These are phyloP conservation scores for Columba livia DNA, from an alignment of 2,113 vertebrate species.

Conservation along the genomic window DNA sequence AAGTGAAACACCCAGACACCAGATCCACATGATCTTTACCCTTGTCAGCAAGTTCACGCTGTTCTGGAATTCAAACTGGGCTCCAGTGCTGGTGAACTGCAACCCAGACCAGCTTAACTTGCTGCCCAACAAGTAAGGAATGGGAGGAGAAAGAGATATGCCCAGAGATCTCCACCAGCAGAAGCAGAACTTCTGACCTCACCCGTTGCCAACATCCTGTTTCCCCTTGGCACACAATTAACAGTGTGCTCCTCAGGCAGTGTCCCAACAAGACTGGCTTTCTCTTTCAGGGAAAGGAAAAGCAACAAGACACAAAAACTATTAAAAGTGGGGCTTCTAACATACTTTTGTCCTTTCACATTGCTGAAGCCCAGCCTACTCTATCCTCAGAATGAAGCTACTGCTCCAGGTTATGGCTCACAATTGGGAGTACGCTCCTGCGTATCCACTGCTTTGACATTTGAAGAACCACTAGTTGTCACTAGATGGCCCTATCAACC, in stretches of 20 bases:
- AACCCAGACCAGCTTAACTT: not conserved
- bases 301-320: not conserved
- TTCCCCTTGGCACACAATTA: not conserved
- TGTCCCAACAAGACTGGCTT: not conserved
- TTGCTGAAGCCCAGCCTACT: not conserved
- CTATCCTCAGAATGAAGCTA: not conserved
- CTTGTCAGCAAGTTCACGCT: accelerated
- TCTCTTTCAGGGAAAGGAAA: not conserved
- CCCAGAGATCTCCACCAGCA: not conserved
- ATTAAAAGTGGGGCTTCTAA: not conserved
- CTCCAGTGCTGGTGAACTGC: not conserved
- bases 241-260: not conserved
- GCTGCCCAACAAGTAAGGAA: not conserved
- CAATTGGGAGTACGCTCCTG: not conserved
- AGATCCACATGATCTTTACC: not conserved
- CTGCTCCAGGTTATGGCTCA: not conserved
- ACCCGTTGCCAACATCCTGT: not conserved
- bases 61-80: not conserved
- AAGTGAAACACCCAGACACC: not conserved
- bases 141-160: not conserved
- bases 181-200: not conserved
- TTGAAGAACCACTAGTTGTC: not conserved
- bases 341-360: not conserved
- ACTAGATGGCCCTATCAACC: not conserved
- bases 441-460: not conserved